These are phyloP conservation scores for Chelonus insularis DNA, from an alignment of 1,140 invertebrate genomes.

Conservation along the genomic window DNA sequence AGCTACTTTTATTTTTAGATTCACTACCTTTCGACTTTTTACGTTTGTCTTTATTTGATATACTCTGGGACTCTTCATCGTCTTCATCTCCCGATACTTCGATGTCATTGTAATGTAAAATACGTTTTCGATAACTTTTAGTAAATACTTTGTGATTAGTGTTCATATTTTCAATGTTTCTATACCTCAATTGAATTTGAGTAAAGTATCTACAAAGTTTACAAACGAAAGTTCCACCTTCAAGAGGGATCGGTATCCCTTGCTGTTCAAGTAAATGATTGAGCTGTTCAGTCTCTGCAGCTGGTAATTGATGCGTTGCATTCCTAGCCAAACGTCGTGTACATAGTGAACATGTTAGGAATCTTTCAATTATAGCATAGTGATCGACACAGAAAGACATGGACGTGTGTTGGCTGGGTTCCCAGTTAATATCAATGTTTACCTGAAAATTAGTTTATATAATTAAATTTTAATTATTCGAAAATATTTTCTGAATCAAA, in stretches of 20 bases:
- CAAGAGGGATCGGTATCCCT: slow-evolving; percentile 68
- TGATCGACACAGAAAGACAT: slow-evolving; percentile 60
- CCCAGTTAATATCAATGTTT: slow-evolving; percentile 55
- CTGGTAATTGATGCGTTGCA: slow-evolving; percentile 66
- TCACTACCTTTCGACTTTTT: slow-evolving; percentile 56
- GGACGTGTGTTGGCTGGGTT: slow-evolving; percentile 56
- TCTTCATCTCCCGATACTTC: slow-evolving; percentile 68
- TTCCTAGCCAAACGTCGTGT: slow-evolving; percentile 73
- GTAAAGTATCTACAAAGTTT: slow-evolving; percentile 79
- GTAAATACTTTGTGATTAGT: slow-evolving; percentile 65
- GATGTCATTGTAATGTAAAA: slow-evolving; percentile 72
- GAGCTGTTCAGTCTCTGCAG: slow-evolving; percentile 67
- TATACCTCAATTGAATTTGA: slow-evolving; percentile 67
- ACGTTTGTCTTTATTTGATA: slow-evolving; percentile 57
- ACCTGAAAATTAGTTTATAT: slow-evolving; percentile 1
- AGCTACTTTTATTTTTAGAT: slow-evolving; percentile 25
- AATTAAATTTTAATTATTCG: background rate
- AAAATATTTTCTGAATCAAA: too few relatives aligned
- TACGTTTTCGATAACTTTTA: slow-evolving; percentile 68
- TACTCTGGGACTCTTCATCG: slow-evolving; percentile 50
- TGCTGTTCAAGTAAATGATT: slow-evolving; percentile 68
- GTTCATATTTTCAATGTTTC: slow-evolving; percentile 57
- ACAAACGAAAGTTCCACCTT: slow-evolving; percentile 66
- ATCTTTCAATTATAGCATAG: slow-evolving; percentile 66
- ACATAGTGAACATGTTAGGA: slow-evolving; percentile 75